Evolutionary conservation across 2,888 invertebrate genomes (phyloP).

Genomic region (Eupithecia dodoneata): DNA sequence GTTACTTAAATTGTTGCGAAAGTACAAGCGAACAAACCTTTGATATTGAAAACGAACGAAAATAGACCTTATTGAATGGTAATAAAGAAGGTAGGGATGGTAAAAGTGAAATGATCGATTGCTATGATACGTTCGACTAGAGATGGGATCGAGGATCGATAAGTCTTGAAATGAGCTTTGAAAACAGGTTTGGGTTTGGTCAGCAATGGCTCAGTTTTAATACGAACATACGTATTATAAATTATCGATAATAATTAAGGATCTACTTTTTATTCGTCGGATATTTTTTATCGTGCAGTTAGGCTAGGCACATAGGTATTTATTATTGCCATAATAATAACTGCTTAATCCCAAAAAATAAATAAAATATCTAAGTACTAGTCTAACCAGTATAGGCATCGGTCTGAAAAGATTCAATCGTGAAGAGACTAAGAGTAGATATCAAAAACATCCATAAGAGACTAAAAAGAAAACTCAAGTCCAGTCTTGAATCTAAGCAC

Average conservation of each 20-base stretch:
- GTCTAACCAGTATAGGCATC: too few relatives aligned
- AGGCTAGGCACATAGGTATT: too few relatives aligned
- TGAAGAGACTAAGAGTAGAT: too few relatives aligned
- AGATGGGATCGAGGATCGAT: conserved; percentile 31
- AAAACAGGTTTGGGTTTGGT: not conserved
- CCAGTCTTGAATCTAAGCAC: conserved; percentile 18
- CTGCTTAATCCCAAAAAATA: too few relatives aligned
- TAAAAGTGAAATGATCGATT: conserved; percentile 52
- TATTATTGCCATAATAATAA: too few relatives aligned
- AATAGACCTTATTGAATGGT: conserved; percentile 39
- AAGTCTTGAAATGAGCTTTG: conserved; percentile 21
- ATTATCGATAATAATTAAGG: too few relatives aligned
- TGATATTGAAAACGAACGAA: conserved; percentile 29
- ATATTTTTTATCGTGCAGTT: too few relatives aligned
- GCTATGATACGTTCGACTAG: conserved; percentile 43
- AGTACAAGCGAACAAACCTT: conserved; percentile 50
- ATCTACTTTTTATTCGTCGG: too few relatives aligned
- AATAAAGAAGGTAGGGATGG: conserved; percentile 43
- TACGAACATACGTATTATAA: not conserved
- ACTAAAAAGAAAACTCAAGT: conserved; percentile 4
- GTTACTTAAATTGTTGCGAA: conserved; percentile 64
- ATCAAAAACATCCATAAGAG: too few relatives aligned
- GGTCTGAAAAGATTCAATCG: too few relatives aligned
- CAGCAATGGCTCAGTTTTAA: not conserved
- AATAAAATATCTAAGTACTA: too few relatives aligned